A percentile compares a stretch with the other conserved stretches of the same genome.
Evolutionary conservation across 2,113 vertebrate species (phyloP).

Genomic region (Meleagris gallopavo): DNA sequence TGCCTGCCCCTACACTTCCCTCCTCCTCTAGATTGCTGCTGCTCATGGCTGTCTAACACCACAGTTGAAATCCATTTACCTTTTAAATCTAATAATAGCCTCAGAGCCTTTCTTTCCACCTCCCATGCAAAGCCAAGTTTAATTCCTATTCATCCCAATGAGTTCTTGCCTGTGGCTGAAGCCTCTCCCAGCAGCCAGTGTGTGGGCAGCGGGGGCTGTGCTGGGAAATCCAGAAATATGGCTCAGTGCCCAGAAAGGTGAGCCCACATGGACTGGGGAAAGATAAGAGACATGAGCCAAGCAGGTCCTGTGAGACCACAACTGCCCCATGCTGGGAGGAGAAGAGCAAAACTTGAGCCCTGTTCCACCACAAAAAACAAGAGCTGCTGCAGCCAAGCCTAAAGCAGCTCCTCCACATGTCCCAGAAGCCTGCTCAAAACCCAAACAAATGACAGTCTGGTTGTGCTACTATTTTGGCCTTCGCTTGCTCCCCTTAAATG

Average conservation of each 20-base stretch:
- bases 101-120: not conserved
- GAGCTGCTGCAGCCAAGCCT: not conserved
- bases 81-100: constrained; percentile 1
- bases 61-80: constrained; percentile 18
- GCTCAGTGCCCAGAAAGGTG: not conserved
- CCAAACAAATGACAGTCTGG: not conserved
- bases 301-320: not conserved
- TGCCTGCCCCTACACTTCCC: not conserved
- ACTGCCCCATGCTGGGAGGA: not conserved
- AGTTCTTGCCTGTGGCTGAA: not conserved
- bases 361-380: not conserved
- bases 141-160: not conserved
- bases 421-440: not conserved
- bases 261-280: not conserved
- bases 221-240: not conserved
- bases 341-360: not conserved
- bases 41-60: not conserved
- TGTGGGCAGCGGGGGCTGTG: not conserved
- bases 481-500: not conserved
- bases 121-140: not conserved
- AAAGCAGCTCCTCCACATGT: not conserved
- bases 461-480: not conserved
- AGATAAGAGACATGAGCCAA: not conserved
- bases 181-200: not conserved
- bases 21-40: not conserved